Percentiles rank a stretch among this genome's conserved stretches.
Evolutionary conservation across 1,140 invertebrate species (phyloP).

Genomic region (Caenorhabditis brenneri): DNA sequence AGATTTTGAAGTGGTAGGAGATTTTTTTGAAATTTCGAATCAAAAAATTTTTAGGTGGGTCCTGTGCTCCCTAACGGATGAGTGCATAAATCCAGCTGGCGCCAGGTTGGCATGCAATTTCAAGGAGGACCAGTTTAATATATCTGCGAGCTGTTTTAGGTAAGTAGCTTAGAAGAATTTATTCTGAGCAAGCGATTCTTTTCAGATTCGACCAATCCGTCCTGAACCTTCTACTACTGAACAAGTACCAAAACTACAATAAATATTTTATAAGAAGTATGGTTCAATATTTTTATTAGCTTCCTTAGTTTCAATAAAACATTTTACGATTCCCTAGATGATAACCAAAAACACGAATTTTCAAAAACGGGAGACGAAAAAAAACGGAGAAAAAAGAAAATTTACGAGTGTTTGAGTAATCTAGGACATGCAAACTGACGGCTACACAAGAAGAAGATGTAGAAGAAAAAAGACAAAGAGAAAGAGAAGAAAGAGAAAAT

Average conservation of each 20-base stretch:
- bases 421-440: neutral
- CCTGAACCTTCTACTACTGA: neutral
- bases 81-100: too few species aligned
- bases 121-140: neutral
- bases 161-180: neutral
- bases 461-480: neutral
- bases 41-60: too few species aligned
- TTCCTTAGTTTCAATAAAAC: neutral
- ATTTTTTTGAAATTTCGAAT: too few species aligned
- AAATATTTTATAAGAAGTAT: neutral
- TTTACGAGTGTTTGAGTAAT: slow-evolving; percentile 39
- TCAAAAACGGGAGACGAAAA: neutral
- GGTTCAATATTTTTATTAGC: neutral
- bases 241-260: neutral
- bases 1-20: too few species aligned
- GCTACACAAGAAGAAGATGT: neutral
- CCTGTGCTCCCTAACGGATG: too few species aligned
- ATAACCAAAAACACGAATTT: too few species aligned
- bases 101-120: too few species aligned
- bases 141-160: neutral
- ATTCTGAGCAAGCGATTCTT: neutral
- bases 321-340: too few species aligned
- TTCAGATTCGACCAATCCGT: neutral
- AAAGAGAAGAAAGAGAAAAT: neutral
- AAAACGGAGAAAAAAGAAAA: slow-evolving; percentile 11